Conservation (phyloP, 2,113 vertebrate genomes). For the Xenotilapia caudafasciata region DNA sequence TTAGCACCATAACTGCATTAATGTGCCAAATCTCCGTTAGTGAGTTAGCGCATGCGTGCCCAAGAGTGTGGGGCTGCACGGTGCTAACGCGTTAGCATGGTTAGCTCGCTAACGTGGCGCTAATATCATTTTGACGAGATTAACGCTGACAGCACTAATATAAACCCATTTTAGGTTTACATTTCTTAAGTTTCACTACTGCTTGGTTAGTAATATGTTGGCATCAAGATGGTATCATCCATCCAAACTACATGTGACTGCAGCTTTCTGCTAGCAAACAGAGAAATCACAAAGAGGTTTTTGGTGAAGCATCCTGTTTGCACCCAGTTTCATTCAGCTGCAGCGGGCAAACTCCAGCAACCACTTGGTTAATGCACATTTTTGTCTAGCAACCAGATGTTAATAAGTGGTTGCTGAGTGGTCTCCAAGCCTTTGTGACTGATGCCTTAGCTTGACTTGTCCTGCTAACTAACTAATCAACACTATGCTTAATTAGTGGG, state of each 20-base stretch:
- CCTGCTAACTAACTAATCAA: not conserved
- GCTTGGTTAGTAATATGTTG: not conserved
- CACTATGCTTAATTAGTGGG: not conserved
- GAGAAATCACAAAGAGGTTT: not conserved
- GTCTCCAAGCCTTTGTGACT: not conserved
- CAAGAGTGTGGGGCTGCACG: not conserved
- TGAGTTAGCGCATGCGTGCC: not conserved
- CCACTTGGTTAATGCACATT: not conserved
- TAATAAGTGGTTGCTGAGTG: not conserved
- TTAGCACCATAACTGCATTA: not conserved
- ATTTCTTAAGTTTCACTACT: not conserved
- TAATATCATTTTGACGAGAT: not conserved
- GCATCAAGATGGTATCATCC: not conserved
- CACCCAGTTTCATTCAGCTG: not conserved
- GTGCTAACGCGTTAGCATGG: not conserved
- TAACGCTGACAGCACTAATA: not conserved
- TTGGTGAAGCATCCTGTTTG: not conserved
- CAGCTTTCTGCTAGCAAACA: not conserved
- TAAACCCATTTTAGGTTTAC: not conserved
- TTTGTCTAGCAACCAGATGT: not conserved
- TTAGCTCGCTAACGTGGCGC: not conserved
- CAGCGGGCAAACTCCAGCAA: not conserved
- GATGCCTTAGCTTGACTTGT: not conserved
- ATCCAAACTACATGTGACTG: not conserved
- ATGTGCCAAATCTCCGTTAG: rapidly evolving